Evolutionary conservation across 2,888 invertebrate genomes (phyloP), one percentile per base, ranked within the genome.

Genomic region (Epiblema foenella): DNA sequence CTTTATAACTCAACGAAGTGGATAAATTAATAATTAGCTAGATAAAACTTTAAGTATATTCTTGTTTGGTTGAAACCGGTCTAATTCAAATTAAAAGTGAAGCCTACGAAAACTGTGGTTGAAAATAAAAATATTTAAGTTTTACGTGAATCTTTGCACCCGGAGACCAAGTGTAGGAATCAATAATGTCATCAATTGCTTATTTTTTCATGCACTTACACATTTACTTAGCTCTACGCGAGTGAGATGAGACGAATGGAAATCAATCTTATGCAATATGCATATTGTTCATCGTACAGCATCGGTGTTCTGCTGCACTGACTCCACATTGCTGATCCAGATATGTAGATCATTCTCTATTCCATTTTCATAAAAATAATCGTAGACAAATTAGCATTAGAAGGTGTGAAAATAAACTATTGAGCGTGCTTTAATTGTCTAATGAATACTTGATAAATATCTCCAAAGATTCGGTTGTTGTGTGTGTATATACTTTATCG

Each of bases 191-290:
- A 42, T 11, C n/a, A 46, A 42, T 4, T 29, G 2, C 33, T 33
- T 46, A 46, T 46, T 4, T 39, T 11, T 62, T 56, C 24, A 29
- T 46, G 46, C 60, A n/a, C 42, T 37, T 68, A 42, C 11, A 46
- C 42, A 58, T 54, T 54, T 73, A 54, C 70, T 73, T 75, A 75
- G 62, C 69, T 77, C 75, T 77, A 76, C 62, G 73, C 59, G 39
- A 64, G 57, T 66, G 46, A 77, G 75, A 71, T 75, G 72, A 76
- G 77, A 80, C 76, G 74, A 76, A 69, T 77, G 79, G 77, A 78
- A 75, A 78, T 78, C 73, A 77, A 79, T 82, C 82, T 84, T 83
- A 81, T 80, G 80, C 79, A 83, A 85, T 80, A 80, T 81, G 80
- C 77, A 78, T 80, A 79, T 76, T 76, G 67, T 73, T 73, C 75